Percentiles rank a stretch among this genome's conserved stretches.
These are phyloP conservation scores for Plotosus lineatus DNA, from an alignment of 2,113 vertebrate genomes.

Conservation along the genomic window DNA sequence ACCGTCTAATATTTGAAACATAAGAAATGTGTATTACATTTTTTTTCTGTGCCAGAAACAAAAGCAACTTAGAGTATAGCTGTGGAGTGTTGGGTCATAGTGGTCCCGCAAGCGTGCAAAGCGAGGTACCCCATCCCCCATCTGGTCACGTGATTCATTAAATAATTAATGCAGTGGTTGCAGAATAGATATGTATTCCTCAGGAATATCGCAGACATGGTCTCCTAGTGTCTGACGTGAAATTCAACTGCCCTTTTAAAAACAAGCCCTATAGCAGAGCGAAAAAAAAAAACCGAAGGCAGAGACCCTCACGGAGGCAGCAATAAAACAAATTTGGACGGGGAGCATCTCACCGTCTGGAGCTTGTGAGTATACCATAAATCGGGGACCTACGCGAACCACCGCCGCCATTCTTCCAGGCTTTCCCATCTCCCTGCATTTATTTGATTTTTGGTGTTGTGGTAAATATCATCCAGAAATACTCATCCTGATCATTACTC, in stretches of 20 bases:
- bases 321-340: conserved; percentile 96
- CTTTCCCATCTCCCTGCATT: conserved; percentile 89
- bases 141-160: conserved; percentile 93
- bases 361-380: conserved; percentile 93
- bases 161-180: conserved; percentile 98
- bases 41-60: conserved; percentile 18
- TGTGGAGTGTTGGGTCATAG: conserved; percentile 84
- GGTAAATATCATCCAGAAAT: conserved; percentile 91
- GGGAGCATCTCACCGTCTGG: conserved; percentile 87
- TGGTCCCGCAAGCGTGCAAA: conserved; percentile 81
- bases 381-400: conserved; percentile 75
- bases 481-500: conserved; percentile 80
- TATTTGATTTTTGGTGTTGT: conserved; percentile 93
- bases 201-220: conserved; percentile 89
- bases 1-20: conserved; percentile 21
- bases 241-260: conserved; percentile 94
- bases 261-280: conserved; percentile 85
- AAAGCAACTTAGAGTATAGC: conserved; percentile 56
- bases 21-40: background rate
- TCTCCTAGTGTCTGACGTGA: conserved; percentile 92
- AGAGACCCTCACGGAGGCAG: conserved; percentile 78
- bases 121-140: conserved; percentile 79
- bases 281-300: conserved; percentile 69
- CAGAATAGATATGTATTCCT: conserved; percentile 98
- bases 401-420: conserved; percentile 72